These are phyloP conservation scores for Anthopleura xanthogrammica DNA, from an alignment of 92 coral and sea anemone species.

Conservation along the genomic window DNA sequence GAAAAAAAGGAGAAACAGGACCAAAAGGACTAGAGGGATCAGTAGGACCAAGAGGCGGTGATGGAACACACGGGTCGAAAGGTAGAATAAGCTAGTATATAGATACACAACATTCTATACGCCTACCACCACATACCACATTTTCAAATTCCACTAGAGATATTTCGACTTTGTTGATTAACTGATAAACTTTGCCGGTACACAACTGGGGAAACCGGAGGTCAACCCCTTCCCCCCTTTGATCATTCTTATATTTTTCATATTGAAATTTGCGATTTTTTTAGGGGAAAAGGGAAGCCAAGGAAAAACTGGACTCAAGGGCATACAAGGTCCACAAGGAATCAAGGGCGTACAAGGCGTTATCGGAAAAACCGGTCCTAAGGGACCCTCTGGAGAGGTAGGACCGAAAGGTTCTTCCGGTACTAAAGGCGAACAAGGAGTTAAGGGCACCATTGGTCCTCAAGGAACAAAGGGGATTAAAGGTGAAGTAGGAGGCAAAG, in stretches of 20 bases:
- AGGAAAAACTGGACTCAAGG: neutral
- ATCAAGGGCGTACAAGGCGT: conserved; percentile 2
- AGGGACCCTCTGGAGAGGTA: neutral
- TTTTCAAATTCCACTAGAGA: too few relatives aligned
- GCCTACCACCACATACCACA: too few relatives aligned
- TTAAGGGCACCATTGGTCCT: neutral
- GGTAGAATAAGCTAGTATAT: neutral
- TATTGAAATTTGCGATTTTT: neutral
- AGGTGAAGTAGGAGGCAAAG: conserved; percentile 2
- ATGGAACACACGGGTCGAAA: neutral
- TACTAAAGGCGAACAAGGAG: neutral
- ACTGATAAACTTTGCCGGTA: too few relatives aligned
- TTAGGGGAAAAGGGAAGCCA: neutral
- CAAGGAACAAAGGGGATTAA: neutral
- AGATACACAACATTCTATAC: too few relatives aligned
- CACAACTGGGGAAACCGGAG: too few relatives aligned
- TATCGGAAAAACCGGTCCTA: neutral
- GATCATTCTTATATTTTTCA: neutral
- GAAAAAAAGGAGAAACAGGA: conserved; percentile 8
- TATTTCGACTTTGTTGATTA: too few relatives aligned
- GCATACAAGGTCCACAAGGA: neutral
- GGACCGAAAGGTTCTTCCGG: conserved; percentile 1
- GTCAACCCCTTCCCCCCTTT: too few relatives aligned
- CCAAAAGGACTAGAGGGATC: conserved; percentile 14
- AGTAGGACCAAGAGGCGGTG: conserved; percentile 3